These are phyloP conservation scores for Syrista parreyssii DNA, from an alignment of 2,888 invertebrate genomes.

Conservation along the genomic window DNA sequence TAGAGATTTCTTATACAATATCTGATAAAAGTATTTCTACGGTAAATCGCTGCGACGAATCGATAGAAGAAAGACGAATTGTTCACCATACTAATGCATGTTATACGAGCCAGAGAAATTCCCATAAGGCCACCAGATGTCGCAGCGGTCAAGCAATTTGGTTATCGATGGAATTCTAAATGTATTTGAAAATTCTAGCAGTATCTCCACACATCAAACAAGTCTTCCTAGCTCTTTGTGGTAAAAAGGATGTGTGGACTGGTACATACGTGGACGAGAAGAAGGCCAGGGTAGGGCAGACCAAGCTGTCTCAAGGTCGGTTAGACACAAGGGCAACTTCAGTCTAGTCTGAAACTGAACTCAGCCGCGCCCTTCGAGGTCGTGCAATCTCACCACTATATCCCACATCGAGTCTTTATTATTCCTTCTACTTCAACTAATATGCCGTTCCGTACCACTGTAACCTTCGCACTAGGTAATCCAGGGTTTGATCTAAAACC, in stretches of 20 bases:
- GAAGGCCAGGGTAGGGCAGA: constrained; percentile 44
- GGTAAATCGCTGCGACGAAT: neutral
- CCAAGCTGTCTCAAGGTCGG: constrained; percentile 60
- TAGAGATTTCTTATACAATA: neutral
- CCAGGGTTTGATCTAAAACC: neutral
- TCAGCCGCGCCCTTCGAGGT: constrained; percentile 61
- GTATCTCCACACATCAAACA: neutral
- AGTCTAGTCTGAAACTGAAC: constrained; percentile 52
- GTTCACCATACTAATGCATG: neutral
- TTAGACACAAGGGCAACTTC: constrained; percentile 61
- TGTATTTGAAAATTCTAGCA: neutral
- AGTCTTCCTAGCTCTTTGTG: constrained; percentile 40
- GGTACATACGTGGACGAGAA: constrained; percentile 35
- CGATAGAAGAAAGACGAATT: neutral
- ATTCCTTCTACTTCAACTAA: constrained; percentile 28
- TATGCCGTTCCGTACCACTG: constrained; percentile 25
- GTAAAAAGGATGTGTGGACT: constrained; percentile 29
- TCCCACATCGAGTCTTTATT: constrained; percentile 33
- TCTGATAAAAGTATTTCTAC: neutral
- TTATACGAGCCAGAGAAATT: neutral
- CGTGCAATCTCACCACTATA: constrained; percentile 41
- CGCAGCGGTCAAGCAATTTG: neutral
- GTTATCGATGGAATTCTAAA: neutral
- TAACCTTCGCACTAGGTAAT: constrained; percentile 29
- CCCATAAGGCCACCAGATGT: neutral